Evolutionary conservation across 2,113 vertebrate genomes (phyloP), one percentile per base, ranked within the genome.

Genomic region (Sigmodon hispidus): DNA sequence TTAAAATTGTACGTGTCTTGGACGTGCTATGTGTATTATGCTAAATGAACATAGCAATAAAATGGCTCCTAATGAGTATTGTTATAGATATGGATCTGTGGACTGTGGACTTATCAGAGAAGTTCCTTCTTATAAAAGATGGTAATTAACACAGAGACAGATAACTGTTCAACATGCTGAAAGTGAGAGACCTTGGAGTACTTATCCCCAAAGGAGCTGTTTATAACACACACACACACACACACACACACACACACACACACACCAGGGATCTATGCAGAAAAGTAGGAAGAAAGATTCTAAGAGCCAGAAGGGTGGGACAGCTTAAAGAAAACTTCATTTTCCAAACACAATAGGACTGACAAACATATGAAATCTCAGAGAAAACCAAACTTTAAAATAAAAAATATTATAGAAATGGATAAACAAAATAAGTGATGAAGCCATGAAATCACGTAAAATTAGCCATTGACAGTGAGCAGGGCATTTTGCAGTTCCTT

Each of bases 371-470:
- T 3, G 21, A 59, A 81, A 1, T 59, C 79, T 40, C 22, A 59
- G 34, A 11, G 22, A 29, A 57, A 81, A 26, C 55, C 15, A 63
- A 77, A 72, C 76, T 29, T 85, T 81, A 79, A 91, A 89, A 55
- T 80, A 86, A 17, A 22, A 70, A 76, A 63, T 48, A 73, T 45
- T 91, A 80, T 55, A 57, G 11, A 50, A 87, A 40, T 1, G 36
- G 43, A 87, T 67, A 16, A 92, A 94, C 70, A 57, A 94, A 96
- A 75, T 83, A 79, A 95, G 75, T 34, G 70, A 75, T 77, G n/a
- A 92, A 52, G 34, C 48, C 81, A 59, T 67, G 7, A 86, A 93
- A 90, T 40, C 45, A 22, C 34, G 81, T 87, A 76, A 89, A 31
- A 90, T 19, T 8, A 89, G 8, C 73, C 40, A 67, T 52, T 61